Base-by-base conservation (phyloP, 1,140 invertebrate species). In the Coptotermes formosanus region DNA sequence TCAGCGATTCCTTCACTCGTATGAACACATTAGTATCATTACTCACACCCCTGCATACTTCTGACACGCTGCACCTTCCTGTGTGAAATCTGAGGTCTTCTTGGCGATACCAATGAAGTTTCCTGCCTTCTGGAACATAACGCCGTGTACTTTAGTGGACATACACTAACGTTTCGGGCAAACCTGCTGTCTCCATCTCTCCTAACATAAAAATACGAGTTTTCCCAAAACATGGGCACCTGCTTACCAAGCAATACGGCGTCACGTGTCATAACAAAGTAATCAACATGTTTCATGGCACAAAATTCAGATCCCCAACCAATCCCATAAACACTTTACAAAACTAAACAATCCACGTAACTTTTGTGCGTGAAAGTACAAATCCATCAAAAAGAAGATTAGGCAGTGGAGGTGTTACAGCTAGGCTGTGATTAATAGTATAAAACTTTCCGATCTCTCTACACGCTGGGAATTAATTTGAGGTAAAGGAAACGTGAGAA, bases 401-500 rank as follows among this genome's bases (percentile, higher is more conserved):
- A 75, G 83, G 83, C 43, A 45, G 44, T 52, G 52, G 30, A 30
- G 43, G 44, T 45, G 83, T 19, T 30, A 52, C 44, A 52, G 30
- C 43, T n/a, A 16, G 23, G 23, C 48, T 52, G 83, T 84, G 83
- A 84, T 84, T 84, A 84, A 84, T 84, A 48, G 45, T 45, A 52
- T 75, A 52, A 84, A 84, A 45, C 44, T 52, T 45, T 52, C 83
- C 83, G 48, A 84, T 84, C 83, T 84, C 83, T 84, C 83, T 84
- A 84, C 83, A 84, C 83, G 83, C 83, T 84, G 85, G 85, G 85
- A 86, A 86, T 86, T 86, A 86, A 86, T 82, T 86, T 82, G 75
- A 86, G 85, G 85, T 82, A 82, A 82, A 86, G 64, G 85, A 86
- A 86, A 86, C 85, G 85, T 86, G 85, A 86, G 85, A 86, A 86